Base-by-base conservation (phyloP, 2,888 invertebrate species). In the Calameuta filiformis region DNA sequence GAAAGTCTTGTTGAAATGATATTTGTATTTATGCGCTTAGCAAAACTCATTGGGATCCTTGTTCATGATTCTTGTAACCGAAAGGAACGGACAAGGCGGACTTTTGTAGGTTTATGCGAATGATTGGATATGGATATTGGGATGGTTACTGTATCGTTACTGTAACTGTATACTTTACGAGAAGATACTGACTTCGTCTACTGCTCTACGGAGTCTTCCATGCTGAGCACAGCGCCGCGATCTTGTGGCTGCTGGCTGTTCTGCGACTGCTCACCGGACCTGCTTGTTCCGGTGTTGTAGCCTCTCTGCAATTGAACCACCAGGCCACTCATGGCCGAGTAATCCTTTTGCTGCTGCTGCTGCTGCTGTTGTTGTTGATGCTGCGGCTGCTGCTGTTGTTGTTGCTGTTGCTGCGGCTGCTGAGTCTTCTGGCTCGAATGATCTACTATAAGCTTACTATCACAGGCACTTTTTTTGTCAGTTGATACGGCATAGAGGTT, bases 401-500 rank as follows among this genome's bases (percentile, higher is more conserved):
- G 84, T 77, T 81, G 83, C 82, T 84, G 85, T 35, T 35, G 82
- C 82, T 74, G 77, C 56, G 73, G 77, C 81, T 87, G 89, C 82
- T 90, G 91, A 90, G 87, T 89, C 86, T 91, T 91, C 90, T 91
- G 91, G 89, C 90, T 91, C 90, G 91, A 91, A 90, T 91, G 91
- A 88, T 92, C 91, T 89, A 91, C 89, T 91, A 91, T 91, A 91
- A 91, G 91, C 89, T 92, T 92, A 91, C 91, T 92, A 92, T 92
- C 92, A 92, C 92, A 92, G 92, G 92, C 92, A 92, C 92, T 92
- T 92, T 91, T 92, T 92, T 91, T 91, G 86, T 91, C 91, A 90
- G 90, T 91, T 90, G 91, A 89, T 86, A 89, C 90, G 89, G 90
- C 87, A 88, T 91, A 91, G 86, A 91, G 87, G 84, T 89, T 90